Evolutionary conservation across 2,888 invertebrate species (phyloP).

Genomic region (Caenorhabditis becei): DNA sequence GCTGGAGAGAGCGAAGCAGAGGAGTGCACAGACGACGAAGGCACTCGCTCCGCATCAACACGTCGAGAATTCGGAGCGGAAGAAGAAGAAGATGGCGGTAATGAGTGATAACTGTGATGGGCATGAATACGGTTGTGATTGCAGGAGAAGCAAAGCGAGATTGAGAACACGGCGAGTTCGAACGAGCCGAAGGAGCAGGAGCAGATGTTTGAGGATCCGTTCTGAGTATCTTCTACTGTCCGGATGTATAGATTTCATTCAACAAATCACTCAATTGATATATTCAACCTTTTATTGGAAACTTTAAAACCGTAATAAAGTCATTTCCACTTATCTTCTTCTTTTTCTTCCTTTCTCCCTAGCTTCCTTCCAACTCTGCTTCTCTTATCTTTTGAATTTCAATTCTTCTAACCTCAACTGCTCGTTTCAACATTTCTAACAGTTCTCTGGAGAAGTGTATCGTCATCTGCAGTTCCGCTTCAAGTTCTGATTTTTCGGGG

Average conservation of each 20-base stretch:
- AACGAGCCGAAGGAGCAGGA: constrained; percentile 72
- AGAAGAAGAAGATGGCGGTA: constrained; percentile 74
- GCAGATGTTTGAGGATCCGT: constrained; percentile 80
- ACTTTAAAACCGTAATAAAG: constrained; percentile 7
- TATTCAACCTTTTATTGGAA: no score
- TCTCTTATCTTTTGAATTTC: no score
- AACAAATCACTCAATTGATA: no score
- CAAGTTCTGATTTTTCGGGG: background rate
- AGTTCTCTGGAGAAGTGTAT: constrained; percentile 67
- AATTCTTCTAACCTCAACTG: no score
- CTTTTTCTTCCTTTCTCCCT: no score
- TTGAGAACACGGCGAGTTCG: constrained; percentile 72
- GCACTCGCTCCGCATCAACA: constrained; percentile 81
- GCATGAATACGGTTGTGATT: constrained; percentile 19
- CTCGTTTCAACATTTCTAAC: constrained; percentile 32
- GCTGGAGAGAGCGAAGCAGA: constrained; percentile 78
- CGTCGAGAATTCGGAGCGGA: constrained; percentile 75
- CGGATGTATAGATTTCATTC: constrained; percentile 23
- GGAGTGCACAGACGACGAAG: constrained; percentile 76
- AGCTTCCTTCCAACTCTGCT: no score
- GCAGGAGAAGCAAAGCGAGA: constrained; percentile 79
- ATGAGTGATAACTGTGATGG: constrained; percentile 1
- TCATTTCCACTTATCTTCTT: no score
- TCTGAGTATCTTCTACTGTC: constrained; percentile 60
- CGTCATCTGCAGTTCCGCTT: constrained; percentile 72